Base-by-base conservation (phyloP, 2,797 vertebrate species). In the Petrocephalus schoutedeni region DNA sequence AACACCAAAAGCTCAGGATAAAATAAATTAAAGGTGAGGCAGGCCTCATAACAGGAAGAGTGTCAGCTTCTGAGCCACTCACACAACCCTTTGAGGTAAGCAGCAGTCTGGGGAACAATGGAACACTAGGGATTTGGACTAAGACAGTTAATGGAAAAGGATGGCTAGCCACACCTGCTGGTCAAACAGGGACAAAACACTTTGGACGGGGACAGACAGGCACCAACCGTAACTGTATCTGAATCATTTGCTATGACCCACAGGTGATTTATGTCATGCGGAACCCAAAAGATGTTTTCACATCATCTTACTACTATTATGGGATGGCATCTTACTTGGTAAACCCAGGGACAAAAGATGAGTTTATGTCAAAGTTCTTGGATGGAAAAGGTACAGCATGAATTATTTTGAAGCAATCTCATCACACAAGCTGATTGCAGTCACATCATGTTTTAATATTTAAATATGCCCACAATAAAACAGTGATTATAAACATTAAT, bases 271-370 rank as follows among this genome's bases (percentile, higher is more conserved):
- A 95, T 61, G 86, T 94, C 28, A 91, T 93, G 90, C 91, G 95
- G 64, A 94, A 95, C 89, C 95, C 94, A 2, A 95, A 91, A 90
- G 95, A 95, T 64, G 92, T 95, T 19, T 94, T 95, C 16, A 94
- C 92, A 0, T 95, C 95, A 2, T 91, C 91, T n/a, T 95, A 91
- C 87, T 89, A 94, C 88, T 95, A 91, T 41, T 89, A 90, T 86
- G 88, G 58, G 36, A 94, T 90, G 87, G 86, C 92, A 36, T 90
- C 91, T 2, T 94, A 85, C 71, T 5, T 94, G 89, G 93, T 92
- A 32, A 88, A 93, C 0, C 94, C 93, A 1, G 93, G 93, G 19
- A 87, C 91, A 6, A 88, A 89, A 87, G 90, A 87, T 7, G 89
- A 95, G 32, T 95, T 95, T 90, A 86, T 95, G 53, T 89, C 92